Evolutionary conservation across 2,797 vertebrate genomes (phyloP).

Genomic region (Echeneis naucrates): DNA sequence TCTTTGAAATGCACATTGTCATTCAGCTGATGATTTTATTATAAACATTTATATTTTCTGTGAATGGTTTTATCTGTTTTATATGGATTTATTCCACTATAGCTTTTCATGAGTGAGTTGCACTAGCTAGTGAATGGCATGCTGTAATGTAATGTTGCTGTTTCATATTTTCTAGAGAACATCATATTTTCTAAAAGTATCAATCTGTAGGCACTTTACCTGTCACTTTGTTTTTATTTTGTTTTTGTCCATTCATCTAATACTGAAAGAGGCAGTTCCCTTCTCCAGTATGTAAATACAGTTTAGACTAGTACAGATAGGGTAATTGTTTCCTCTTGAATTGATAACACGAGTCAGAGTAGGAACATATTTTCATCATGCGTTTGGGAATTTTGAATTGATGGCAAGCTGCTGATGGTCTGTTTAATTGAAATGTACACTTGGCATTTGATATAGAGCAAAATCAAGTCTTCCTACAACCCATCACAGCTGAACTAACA

Average conservation of each 20-base stretch:
- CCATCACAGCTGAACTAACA: constrained; percentile 64
- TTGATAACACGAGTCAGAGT: constrained; percentile 9
- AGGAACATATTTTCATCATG: constrained; percentile 30
- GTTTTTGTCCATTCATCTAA: constrained; percentile 10
- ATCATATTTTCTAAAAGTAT: constrained; percentile 6
- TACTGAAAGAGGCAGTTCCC: constrained; percentile 11
- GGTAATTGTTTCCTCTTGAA: constrained; percentile 33
- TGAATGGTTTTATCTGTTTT: constrained; percentile 47
- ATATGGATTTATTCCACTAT: constrained; percentile 32
- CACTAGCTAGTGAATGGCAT: constrained; percentile 6
- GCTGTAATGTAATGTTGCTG: constrained; percentile 16
- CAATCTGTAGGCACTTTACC: constrained; percentile 25
- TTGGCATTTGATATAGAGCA: constrained; percentile 32
- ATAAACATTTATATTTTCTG: constrained; percentile 45
- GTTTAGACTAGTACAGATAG: constrained; percentile 12
- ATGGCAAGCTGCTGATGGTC: constrained; percentile 35
- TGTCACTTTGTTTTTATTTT: constrained; percentile 46
- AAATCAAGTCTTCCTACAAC: constrained; percentile 35
- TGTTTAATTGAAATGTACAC: constrained; percentile 48
- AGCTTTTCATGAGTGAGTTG: constrained; percentile 38
- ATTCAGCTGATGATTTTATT: constrained; percentile 28
- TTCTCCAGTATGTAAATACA: constrained; percentile 29
- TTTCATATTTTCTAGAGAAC: constrained; percentile 41
- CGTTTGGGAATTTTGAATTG: constrained; percentile 28
- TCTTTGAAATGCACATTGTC: constrained; percentile 14